Evolutionary conservation across 2,113 vertebrate genomes (phyloP).

Genomic region (Pipra filicauda): DNA sequence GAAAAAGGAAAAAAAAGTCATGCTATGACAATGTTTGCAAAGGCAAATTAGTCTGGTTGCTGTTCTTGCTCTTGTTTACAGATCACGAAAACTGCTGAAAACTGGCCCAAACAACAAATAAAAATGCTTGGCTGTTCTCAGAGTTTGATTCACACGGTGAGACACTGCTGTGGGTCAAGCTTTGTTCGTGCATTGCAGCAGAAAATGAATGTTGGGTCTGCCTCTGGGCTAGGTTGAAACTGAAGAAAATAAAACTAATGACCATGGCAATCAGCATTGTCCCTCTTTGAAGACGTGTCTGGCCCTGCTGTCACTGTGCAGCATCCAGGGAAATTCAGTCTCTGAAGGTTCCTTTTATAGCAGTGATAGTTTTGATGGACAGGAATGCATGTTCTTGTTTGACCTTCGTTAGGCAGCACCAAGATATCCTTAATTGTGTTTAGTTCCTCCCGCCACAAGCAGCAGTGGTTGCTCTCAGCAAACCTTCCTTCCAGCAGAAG

Average conservation of each 20-base stretch:
- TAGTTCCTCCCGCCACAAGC: neutral
- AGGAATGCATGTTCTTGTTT: neutral
- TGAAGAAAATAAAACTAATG: neutral
- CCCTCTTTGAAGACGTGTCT: neutral
- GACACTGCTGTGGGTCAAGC: neutral
- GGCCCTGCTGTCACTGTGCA: neutral
- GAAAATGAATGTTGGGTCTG: neutral
- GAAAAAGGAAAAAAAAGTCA: neutral
- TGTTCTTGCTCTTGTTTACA: neutral
- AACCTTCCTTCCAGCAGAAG: neutral
- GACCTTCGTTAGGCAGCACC: neutral
- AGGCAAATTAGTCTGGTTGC: neutral
- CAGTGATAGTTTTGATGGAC: neutral
- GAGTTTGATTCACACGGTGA: neutral
- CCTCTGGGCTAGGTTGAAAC: neutral
- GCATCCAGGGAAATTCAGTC: neutral
- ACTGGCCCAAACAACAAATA: neutral
- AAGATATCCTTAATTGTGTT: neutral
- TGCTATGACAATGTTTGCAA: neutral
- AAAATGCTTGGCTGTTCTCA: neutral
- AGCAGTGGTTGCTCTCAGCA: neutral
- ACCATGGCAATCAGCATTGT: neutral
- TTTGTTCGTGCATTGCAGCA: neutral
- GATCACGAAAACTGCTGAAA: neutral
- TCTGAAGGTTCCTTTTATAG: neutral